Percentiles rank a stretch among this genome's conserved stretches.
phyloP scores from a whole-genome alignment of 2,888 invertebrate genomes.

The Eremobia ochroleuca region DNA sequence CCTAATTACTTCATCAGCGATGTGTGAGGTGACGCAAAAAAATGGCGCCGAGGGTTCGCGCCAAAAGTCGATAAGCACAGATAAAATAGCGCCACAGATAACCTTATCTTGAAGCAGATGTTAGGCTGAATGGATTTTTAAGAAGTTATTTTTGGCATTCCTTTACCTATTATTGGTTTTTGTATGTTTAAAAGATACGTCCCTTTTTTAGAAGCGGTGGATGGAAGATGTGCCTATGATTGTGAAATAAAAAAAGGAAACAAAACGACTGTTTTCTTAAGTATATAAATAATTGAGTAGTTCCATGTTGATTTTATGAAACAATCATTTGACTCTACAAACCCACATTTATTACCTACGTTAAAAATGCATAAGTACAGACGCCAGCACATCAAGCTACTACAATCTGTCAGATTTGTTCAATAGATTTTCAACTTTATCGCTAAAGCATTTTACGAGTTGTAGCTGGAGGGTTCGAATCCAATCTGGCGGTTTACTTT shows the following conservation, averaged over 20 bases:
- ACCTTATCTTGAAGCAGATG: constrained; percentile 67
- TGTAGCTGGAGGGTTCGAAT: too few species aligned
- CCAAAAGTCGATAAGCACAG: constrained; percentile 69
- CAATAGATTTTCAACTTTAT: too few species aligned
- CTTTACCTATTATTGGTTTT: constrained; percentile 52
- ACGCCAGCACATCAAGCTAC: too few species aligned
- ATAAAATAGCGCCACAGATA: constrained; percentile 67
- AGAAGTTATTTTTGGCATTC: constrained; percentile 65
- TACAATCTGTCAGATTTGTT: too few species aligned
- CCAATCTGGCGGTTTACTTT: too few species aligned
- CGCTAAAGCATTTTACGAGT: too few species aligned
- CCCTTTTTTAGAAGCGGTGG: neutral
- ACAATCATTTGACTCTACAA: neutral
- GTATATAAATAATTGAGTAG: neutral
- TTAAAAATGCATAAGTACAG: neutral
- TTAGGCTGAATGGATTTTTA: constrained; percentile 54
- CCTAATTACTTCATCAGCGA: constrained; percentile 65
- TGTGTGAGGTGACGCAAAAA: constrained; percentile 69
- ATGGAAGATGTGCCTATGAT: neutral
- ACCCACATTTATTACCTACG: neutral
- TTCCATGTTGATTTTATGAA: neutral
- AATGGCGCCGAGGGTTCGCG: constrained; percentile 67
- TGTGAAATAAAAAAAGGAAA: neutral
- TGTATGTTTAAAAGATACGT: constrained; percentile 4
- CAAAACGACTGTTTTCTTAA: neutral